Evolutionary conservation across 1,140 invertebrate species (phyloP).

Genomic region (Caerostris darwini): DNA sequence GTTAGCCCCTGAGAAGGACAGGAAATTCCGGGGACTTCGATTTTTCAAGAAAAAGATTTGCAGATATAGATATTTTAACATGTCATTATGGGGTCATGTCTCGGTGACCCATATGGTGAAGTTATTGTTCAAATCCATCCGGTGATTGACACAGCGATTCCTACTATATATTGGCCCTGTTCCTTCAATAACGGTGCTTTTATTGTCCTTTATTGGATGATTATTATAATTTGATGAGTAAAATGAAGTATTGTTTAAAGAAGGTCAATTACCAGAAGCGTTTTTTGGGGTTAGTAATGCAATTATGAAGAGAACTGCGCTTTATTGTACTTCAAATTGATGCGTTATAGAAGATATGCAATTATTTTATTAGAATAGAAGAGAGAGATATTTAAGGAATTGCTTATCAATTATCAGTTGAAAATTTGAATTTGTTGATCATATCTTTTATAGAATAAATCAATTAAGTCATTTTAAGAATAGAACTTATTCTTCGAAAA

Average conservation of each 20-base stretch:
- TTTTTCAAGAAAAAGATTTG: background rate
- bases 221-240: background rate
- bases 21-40: background rate
- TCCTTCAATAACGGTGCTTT: background rate
- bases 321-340: too few species aligned
- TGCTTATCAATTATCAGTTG: too few species aligned
- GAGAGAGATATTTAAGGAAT: too few species aligned
- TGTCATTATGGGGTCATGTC: background rate
- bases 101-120: background rate
- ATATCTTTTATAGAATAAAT: too few species aligned
- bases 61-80: slow-evolving; percentile 28
- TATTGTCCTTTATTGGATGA: background rate
- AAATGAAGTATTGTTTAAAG: background rate
- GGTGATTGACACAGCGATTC: background rate
- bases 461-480: too few species aligned
- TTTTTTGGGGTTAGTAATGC: too few species aligned
- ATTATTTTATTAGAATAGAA: too few species aligned
- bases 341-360: too few species aligned
- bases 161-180: background rate
- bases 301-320: too few species aligned
- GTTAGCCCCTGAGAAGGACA: background rate
- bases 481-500: too few species aligned
- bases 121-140: slow-evolving; percentile 20
- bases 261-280: background rate
- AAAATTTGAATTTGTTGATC: too few species aligned